phyloP scores from a whole-genome alignment of 2,888 invertebrate genomes.

The Drosophila melanosoma region DNA sequence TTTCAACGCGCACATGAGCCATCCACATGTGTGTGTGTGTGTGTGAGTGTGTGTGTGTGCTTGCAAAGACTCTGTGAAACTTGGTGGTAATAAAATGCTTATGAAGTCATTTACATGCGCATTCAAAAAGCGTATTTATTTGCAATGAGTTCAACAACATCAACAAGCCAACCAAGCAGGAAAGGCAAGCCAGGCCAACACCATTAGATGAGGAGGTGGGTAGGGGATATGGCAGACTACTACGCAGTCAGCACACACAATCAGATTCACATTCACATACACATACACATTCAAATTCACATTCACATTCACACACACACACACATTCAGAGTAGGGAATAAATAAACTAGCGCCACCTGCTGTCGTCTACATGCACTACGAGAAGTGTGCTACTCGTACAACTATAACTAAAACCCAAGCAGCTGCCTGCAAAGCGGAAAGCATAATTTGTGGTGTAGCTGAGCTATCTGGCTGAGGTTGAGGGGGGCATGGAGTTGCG shows the following conservation, averaged over 20 bases:
- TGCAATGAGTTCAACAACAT: conserved; percentile 82
- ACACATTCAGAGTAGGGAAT: conserved; percentile 51
- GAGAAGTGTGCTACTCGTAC: conserved; percentile 20
- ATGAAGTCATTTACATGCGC: conserved; percentile 82
- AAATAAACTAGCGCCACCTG: conserved; percentile 78
- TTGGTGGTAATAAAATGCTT: conserved; percentile 81
- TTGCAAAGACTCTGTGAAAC: conserved; percentile 36
- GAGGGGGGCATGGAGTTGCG: no score
- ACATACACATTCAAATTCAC: conserved; percentile 16
- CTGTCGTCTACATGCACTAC: conserved; percentile 70
- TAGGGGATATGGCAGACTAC: conserved; percentile 16
- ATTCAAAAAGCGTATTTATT: conserved; percentile 80
- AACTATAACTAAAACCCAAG: conserved; percentile 22
- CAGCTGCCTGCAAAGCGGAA: conserved; percentile 50
- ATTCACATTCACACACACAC: conserved; percentile 10
- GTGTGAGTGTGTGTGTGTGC: neutral
- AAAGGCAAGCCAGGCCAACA: neutral
- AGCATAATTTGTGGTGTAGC: conserved; percentile 65
- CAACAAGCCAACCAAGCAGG: conserved; percentile 55
- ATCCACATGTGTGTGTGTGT: conserved; percentile 2
- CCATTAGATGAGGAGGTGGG: neutral
- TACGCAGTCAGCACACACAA: conserved; percentile 37
- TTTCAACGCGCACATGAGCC: conserved; percentile 34
- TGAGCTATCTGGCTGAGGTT: neutral
- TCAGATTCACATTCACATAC: conserved; percentile 18